Base-by-base conservation (phyloP, 2,888 invertebrate species). In the Caenorhabditis doughertyi region DNA sequence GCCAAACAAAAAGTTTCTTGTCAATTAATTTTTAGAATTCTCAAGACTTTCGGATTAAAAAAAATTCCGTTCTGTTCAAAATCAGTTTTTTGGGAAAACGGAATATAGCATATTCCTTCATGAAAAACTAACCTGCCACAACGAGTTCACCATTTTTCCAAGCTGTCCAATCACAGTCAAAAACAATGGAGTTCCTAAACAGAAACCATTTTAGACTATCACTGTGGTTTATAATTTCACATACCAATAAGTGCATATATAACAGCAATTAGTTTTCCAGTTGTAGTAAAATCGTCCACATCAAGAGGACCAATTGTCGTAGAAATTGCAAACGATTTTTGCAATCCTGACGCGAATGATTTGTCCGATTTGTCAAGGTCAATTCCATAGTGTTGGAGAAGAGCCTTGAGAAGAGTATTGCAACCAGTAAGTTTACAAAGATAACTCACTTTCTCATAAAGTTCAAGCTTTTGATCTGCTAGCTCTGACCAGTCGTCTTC, bases 401-500 rank as follows among this genome's bases (percentile, higher is more conserved):
- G 72, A 2, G 81, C 81, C 85, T 85, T 32, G 32, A 32, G 32
- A 32, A 32, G 32, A 32, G n/a, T n/a, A n/a, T n/a, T n/a, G n/a
- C n/a, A n/a, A n/a, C n/a, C n/a, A n/a, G n/a, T n/a, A n/a, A n/a
- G n/a, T n/a, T n/a, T n/a, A n/a, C n/a, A n/a, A n/a, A n/a, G n/a
- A 13, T 39, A n/a, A n/a, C 39, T 39, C 39, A 86, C 88, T 58
- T 88, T 88, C 51, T 90, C 90, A 64, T 90, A 90, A 16, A 88
- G 68, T 60, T 90, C 89, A 58, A 90, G 58, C 67, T 90, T 90
- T 62, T 89, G 89, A 83, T 90, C 90, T 9, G 90, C 90, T 21
- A 90, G 72, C 55, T 87, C 81, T 11, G 88, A 86, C 90, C 90
- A 90, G 53, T 90, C 90, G 53, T 88, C 87, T 79, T 90, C 90